Base-by-base conservation (phyloP, 2,113 vertebrate species). In the Scortum barcoo region DNA sequence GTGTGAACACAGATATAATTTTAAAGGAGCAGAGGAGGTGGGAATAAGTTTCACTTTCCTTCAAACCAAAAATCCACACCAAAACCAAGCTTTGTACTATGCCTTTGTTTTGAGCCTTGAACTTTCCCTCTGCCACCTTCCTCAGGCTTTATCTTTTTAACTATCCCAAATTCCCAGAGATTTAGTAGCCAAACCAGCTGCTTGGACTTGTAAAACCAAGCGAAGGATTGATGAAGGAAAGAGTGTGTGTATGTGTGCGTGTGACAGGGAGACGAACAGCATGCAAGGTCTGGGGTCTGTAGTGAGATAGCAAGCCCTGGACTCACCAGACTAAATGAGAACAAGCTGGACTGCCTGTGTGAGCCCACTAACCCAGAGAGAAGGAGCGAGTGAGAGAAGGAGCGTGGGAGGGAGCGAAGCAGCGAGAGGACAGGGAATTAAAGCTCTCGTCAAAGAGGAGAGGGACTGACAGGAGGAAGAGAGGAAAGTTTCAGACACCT, bases 91-190 rank as follows among this genome's bases (percentile, higher is more conserved):
- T 60, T 46, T 70, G 72, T 75, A 72, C 85, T 30, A 46, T 58
- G 63, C 24, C 66, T 89, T 80, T 78, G 72, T 86, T 82, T 81
- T 44, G 72, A 82, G 81, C 56, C 80, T 63, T 86, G 75, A 86
- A 72, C 70, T 86, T 84, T 85, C 76, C 88, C 89, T 91, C 93
- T 72, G 86, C 94, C 95, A 95, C 94, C 93, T 95, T 89, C 92
- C 88, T 71, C 66, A 22, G 50, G 78, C 82, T 85, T 93, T 92
- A 93, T 94, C 92, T 94, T 85, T 88, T 93, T 92, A 90, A 92
- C 89, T 84, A 89, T 91, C 86, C 81, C 87, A 74, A 26, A 86
- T 93, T 94, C 93, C 91, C 0, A 7, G 89, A 95, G 94, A 91
- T 89, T 90, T 75, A 62, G 89, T 72, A 93, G 91, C 88, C 86